Percentiles rank a stretch among this genome's conserved stretches.
These are phyloP conservation scores for Dissostichus mawsoni DNA, from an alignment of 2,113 vertebrate species.

Conservation along the genomic window DNA sequence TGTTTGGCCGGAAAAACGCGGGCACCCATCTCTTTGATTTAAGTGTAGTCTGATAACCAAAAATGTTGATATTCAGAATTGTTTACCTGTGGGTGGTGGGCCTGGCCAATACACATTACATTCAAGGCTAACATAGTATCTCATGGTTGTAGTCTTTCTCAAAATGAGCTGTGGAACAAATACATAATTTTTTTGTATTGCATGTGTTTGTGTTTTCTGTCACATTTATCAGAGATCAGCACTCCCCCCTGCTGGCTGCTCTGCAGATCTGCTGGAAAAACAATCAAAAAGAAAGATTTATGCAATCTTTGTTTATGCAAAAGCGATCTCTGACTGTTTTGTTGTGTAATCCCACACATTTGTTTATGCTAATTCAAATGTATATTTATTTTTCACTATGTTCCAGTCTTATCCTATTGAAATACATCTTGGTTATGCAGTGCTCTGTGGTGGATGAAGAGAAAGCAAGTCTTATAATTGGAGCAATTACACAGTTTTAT, in stretches of 20 bases:
- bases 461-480: constrained; percentile 24
- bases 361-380: background rate
- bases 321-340: background rate
- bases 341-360: background rate
- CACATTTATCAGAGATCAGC: constrained; percentile 75
- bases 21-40: constrained; percentile 6
- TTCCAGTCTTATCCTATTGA: background rate
- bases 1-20: background rate
- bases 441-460: constrained; percentile 6
- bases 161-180: constrained; percentile 30
- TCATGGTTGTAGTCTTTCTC: constrained; percentile 20
- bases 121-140: constrained; percentile 4
- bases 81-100: constrained; percentile 1
- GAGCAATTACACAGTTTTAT: constrained; percentile 44
- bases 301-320: background rate
- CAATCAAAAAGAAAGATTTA: background rate
- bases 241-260: constrained; percentile 79
- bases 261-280: constrained; percentile 32
- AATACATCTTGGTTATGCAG: constrained; percentile 1
- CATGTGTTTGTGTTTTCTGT: constrained; percentile 4
- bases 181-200: constrained; percentile 4
- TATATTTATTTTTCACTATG: background rate
- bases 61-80: background rate
- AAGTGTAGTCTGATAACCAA: constrained; percentile 24
- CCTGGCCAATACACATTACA: background rate